These are phyloP conservation scores for Cetoscarus ocellatus DNA, from an alignment of 2,797 vertebrate genomes.

Conservation along the genomic window DNA sequence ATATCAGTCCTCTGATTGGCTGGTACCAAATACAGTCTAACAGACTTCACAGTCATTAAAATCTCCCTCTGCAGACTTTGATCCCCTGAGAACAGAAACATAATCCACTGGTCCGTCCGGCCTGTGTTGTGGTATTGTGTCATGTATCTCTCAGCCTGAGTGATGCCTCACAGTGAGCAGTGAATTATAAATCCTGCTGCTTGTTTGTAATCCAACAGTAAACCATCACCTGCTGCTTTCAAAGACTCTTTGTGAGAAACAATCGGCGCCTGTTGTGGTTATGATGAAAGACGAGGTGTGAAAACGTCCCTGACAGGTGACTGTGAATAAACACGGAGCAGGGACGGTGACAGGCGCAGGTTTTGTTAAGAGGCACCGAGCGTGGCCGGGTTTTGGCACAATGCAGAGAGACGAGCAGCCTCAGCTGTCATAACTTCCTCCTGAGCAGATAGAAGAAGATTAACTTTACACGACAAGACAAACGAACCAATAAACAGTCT, in stretches of 20 bases:
- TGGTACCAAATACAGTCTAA: too few species aligned
- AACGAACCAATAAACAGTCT: not conserved
- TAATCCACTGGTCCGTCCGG: too few species aligned
- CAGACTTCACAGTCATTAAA: too few species aligned
- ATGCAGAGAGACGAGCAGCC: constrained; percentile 23
- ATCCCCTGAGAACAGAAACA: too few species aligned
- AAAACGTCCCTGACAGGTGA: constrained; percentile 41
- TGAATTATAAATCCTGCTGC: constrained; percentile 2
- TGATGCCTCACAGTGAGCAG: not conserved
- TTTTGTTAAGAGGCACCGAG: constrained; percentile 56
- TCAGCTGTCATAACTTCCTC: constrained; percentile 64
- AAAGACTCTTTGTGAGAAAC: constrained; percentile 23
- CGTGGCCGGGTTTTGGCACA: constrained; percentile 38
- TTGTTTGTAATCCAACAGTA: not conserved
- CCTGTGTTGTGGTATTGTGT: too few species aligned
- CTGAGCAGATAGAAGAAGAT: constrained; percentile 25
- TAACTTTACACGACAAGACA: constrained; percentile 28
- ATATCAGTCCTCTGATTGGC: too few species aligned
- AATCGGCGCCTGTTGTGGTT: constrained; percentile 25
- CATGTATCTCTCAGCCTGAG: too few species aligned
- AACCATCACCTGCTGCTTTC: constrained; percentile 32
- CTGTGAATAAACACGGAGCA: constrained; percentile 10
- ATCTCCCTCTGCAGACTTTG: too few species aligned
- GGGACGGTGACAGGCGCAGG: constrained; percentile 2
- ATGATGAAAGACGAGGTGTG: constrained; percentile 14